A percentile compares a stretch with the other conserved stretches of the same genome.
These are phyloP conservation scores for Ornithoptera alexandrae DNA, from an alignment of 2,888 invertebrate genomes.

Conservation along the genomic window DNA sequence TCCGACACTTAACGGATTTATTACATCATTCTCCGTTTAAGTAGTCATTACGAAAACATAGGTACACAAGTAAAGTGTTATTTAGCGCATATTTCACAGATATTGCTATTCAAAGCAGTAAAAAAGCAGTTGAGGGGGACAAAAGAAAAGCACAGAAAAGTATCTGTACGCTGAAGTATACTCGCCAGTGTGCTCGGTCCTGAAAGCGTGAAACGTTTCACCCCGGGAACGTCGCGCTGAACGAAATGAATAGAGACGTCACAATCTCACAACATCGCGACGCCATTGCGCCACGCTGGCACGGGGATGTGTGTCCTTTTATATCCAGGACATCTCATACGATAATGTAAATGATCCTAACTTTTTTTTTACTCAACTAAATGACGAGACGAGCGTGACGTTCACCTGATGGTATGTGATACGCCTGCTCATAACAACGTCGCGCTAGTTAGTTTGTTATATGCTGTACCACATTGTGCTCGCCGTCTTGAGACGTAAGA, in stretches of 20 bases:
- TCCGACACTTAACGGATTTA: too few relatives aligned
- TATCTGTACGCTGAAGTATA: conserved; percentile 13
- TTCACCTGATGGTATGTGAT: too few relatives aligned
- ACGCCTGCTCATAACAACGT: too few relatives aligned
- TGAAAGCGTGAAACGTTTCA: conserved; percentile 29
- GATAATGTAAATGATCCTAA: too few relatives aligned
- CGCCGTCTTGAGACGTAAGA: too few relatives aligned
- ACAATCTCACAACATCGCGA: conserved; percentile 10
- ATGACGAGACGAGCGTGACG: too few relatives aligned
- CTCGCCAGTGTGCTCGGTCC: conserved; percentile 19
- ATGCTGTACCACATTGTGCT: too few relatives aligned
- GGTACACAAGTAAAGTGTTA: conserved; percentile 2
- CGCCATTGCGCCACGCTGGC: neutral
- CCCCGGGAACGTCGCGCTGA: conserved; percentile 14
- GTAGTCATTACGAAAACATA: neutral
- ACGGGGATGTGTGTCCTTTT: neutral
- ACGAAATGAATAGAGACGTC: conserved; percentile 22
- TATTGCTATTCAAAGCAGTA: conserved; percentile 21
- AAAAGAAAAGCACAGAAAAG: conserved; percentile 19
- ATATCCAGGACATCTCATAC: neutral
- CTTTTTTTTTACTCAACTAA: too few relatives aligned
- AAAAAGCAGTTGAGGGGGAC: conserved; percentile 24
- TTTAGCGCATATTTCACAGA: conserved; percentile 13
- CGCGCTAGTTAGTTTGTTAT: too few relatives aligned
- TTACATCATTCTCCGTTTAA: too few relatives aligned